These are phyloP conservation scores for Psittacula echo DNA, from an alignment of 2,797 vertebrate genomes.

Conservation along the genomic window DNA sequence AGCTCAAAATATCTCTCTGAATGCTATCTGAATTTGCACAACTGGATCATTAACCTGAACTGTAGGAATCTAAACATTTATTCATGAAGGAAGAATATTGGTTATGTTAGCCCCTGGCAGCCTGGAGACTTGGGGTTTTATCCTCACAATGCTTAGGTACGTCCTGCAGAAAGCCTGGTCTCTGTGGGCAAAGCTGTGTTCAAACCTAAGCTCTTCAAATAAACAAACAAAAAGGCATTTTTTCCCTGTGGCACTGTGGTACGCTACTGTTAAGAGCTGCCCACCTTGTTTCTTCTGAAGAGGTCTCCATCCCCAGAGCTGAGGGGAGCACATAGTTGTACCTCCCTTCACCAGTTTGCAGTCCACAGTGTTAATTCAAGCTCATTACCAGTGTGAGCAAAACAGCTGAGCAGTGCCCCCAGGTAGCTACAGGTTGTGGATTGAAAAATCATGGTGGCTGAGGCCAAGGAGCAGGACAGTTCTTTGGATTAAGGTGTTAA, in stretches of 20 bases:
- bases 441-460: not conserved
- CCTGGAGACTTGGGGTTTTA: not conserved
- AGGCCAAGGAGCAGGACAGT: not conserved
- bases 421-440: not conserved
- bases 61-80: not conserved
- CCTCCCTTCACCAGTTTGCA: not conserved
- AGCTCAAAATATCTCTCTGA: not conserved
- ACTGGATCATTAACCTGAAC: not conserved
- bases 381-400: accelerated
- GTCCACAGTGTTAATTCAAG: accelerated
- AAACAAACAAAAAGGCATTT: not conserved
- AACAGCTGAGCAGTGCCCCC: not conserved
- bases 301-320: not conserved
- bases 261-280: not conserved
- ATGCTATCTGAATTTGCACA: not conserved
- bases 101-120: not conserved
- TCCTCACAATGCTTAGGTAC: not conserved
- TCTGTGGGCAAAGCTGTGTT: not conserved
- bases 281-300: not conserved
- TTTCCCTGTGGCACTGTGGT: not conserved
- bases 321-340: not conserved
- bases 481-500: constrained; percentile 22
- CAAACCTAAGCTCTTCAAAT: not conserved
- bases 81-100: not conserved
- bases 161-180: not conserved